Conservation (phyloP, 2,113 vertebrate genomes). For the Reinhardtius hippoglossoides region DNA sequence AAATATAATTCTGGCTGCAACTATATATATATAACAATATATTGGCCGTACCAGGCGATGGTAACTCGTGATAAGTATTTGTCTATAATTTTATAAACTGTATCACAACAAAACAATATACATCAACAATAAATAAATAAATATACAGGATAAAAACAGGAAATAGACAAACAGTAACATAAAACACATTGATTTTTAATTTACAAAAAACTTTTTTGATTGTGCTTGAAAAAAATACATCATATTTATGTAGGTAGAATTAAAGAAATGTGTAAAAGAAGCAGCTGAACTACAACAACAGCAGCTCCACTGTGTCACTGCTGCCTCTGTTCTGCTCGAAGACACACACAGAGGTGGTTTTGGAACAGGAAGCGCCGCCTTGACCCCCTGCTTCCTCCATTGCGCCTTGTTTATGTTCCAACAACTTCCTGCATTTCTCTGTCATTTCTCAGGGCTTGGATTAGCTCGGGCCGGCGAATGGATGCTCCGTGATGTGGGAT, state of each 20-base stretch:
- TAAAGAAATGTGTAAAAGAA: background rate
- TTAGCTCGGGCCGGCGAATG: slow-evolving; percentile 41
- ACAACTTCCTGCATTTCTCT: slow-evolving; percentile 82
- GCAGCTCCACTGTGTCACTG: slow-evolving; percentile 19
- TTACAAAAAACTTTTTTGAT: background rate
- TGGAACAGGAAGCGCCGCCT: slow-evolving; percentile 83
- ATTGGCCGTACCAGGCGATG: no score
- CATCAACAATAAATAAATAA: background rate
- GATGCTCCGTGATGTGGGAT: slow-evolving; percentile 49
- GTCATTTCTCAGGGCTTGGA: slow-evolving; percentile 71
- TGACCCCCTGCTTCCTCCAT: slow-evolving; percentile 84
- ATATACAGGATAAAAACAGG: slow-evolving; percentile 1
- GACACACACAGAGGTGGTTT: slow-evolving; percentile 60
- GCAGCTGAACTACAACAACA: slow-evolving; percentile 3
- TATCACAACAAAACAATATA: background rate
- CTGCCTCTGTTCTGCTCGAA: slow-evolving; percentile 31
- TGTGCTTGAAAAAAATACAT: background rate
- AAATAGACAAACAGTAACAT: background rate
- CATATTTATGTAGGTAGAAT: background rate
- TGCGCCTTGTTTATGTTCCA: slow-evolving; percentile 81
- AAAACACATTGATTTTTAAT: background rate
- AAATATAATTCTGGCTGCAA: no score
- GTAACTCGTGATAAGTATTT: background rate
- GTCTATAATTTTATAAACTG: background rate
- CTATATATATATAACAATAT: background rate